Base-by-base conservation (phyloP, 2,888 invertebrate species). In the Volucella bombylans region DNA sequence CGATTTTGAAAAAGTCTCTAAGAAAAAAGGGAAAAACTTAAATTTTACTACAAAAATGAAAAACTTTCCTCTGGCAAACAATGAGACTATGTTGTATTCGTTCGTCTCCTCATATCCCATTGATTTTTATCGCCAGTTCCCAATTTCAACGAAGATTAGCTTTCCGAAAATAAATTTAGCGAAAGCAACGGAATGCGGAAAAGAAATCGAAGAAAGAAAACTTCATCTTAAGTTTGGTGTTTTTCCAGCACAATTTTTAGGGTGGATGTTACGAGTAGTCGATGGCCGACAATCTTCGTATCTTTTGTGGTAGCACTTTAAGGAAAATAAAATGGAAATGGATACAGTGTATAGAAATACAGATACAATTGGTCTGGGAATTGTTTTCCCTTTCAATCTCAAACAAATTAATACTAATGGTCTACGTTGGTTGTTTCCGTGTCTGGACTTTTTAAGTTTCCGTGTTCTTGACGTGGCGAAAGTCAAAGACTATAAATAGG, bases 111-210 rank as follows among this genome's bases (percentile, higher is more conserved):
- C 45, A 64, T 41, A 47, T 68, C 57, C 85, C 71, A 85, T 85
- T 85, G 81, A 81, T 85, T 81, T 85, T 85, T 85, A 81, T 72
- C 81, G 62, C 57, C 67, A 45, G 55, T 61, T 71, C 72, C 72
- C 62, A 43, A 72, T 85, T 72, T 85, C 76, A 67, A 62, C 76
- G 57, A 73, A 85, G 85, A 85, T 85, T 85, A 85, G 85, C 85
- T 81, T 78, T 83, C 59, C 50, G 77, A 85, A 31, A 85, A 81
- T 85, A 85, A 85, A 85, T 85, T 81, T 73, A 81, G 57, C 57
- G 71, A 67, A 69, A 76, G 57, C 80, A 67, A 57, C 54, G 85
- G 65, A 72, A 79, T 79, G 72, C 65, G 78, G 50, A 71, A 78
- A 47, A 78, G 41, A 55, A 72, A 72, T 79, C 71, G 78, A 65